Evolutionary conservation across 2,797 vertebrate species (phyloP), one percentile per base, ranked within the genome.

Genomic region (Cryptoblepharus egeriae): DNA sequence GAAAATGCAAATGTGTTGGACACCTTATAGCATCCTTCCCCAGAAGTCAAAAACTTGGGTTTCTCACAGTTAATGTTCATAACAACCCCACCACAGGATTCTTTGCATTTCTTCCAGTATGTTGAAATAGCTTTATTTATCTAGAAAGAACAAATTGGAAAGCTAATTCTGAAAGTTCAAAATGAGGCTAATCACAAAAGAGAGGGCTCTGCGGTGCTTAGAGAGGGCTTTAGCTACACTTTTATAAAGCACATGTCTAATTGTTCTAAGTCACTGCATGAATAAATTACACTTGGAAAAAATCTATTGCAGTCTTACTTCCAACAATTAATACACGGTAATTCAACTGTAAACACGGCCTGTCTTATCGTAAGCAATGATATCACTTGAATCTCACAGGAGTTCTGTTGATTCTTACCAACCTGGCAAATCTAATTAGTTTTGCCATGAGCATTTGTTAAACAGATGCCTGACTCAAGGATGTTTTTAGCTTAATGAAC

Each of bases 401-500:
- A 90, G 4, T 32, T 65, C 35, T 77, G 75, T 72, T 73, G 81
- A 81, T 87, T 61, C 37, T 79, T 86, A 90, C 81, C 77, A 90
- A 86, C 77, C 76, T 82, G 76, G 68, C 80, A 89, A 88, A 90
- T 88, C 72, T 90, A 87, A 91, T 90, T 93, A 88, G 85, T 86
- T 92, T 92, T 85, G 84, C 89, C 84, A 24, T 26, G 81, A 88
- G 87, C 86, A 55, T 80, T 90, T 71, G 88, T 88, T 80, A 81
- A 70, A 80, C 76, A 87, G 69, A 67, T 76, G 76, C 61, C 58
- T 67, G 63, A 77, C 90, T 81, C 86, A 82, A 88, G 45, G 81
- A 90, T 89, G 49, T 85, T 89, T 91, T 74, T 76, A 67, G 60
- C 77, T 90, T 91, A 92, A 92, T 83, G 85, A 91, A 88, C 77